phyloP scores from a whole-genome alignment of 2,888 invertebrate species.

The Melanostoma mellinum region DNA sequence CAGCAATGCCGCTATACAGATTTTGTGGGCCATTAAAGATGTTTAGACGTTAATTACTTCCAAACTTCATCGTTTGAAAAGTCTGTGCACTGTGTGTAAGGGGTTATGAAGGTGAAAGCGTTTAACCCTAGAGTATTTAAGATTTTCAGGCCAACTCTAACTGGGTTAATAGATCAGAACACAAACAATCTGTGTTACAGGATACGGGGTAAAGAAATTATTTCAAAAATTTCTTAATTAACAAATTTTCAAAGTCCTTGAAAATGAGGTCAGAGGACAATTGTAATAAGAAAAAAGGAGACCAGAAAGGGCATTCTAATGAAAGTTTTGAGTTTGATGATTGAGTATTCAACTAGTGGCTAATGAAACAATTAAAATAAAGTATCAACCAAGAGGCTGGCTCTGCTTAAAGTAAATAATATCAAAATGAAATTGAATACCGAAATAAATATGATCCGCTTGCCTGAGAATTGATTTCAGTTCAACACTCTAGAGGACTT shows the following conservation, averaged over 20 bases:
- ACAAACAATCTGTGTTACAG: slow-evolving; percentile 8
- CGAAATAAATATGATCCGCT: no score
- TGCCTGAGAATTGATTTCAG: no score
- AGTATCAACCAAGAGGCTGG: no score
- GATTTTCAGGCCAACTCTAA: slow-evolving; percentile 33
- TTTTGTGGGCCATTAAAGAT: slow-evolving; percentile 62
- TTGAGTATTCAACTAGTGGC: no score
- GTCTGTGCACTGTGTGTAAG: not conserved
- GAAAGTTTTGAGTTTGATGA: no score
- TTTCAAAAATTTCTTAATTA: slow-evolving; percentile 42
- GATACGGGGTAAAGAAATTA: not conserved
- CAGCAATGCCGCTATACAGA: slow-evolving; percentile 49
- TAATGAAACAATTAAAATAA: no score
- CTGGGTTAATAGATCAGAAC: slow-evolving; percentile 60
- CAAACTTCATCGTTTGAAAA: slow-evolving; percentile 26
- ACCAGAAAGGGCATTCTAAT: no score
- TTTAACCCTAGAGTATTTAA: slow-evolving; percentile 36
- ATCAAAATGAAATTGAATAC: no score
- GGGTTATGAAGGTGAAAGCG: slow-evolving; percentile 11
- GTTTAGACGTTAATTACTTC: slow-evolving; percentile 64
- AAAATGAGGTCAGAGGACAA: slow-evolving; percentile 2
- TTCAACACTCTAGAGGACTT: no score
- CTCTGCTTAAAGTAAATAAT: no score
- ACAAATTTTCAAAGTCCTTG: slow-evolving; percentile 32
- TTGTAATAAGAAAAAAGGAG: not conserved